Evolutionary conservation across 2,888 invertebrate species (phyloP), one percentile per base, ranked within the genome.

Genomic region (Papilio demoleus): DNA sequence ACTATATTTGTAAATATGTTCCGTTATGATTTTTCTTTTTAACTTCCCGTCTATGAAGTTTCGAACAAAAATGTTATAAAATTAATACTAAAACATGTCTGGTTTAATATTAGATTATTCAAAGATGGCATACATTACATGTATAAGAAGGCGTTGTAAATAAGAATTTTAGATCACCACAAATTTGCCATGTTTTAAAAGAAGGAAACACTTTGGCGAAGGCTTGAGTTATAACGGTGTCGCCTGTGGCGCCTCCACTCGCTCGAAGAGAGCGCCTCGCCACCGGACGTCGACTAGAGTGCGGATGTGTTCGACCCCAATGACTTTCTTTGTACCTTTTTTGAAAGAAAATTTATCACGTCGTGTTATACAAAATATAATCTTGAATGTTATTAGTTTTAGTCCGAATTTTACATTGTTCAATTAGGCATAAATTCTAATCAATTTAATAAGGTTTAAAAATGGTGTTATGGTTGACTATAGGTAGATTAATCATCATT

Each of bases 181-280:
- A 72, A 75, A 77, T 76, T 77, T 74, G 71, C 74, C 70, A 72
- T 74, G 72, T 76, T 76, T 75, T 67, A 68, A 69, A 73, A 72
- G 70, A 68, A 72, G 70, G 73, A 68, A 74, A 73, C 75, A 74
- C 72, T 75, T 73, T 73, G 67, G 70, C 68, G 63, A 72, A 61
- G 70, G 67, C 69, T 69, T 70, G 61, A 62, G 70, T 70, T 68
- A 68, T 64, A 68, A 68, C 65, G 68, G 68, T 58, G 64, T 64
- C 60, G 68, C 65, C 63, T 47, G 59, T 50, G 58, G 63, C 63
- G 40, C 36, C 56, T 38, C 40, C 47, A 68, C 68, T 68, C 31
- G 68, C 9, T 8, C 47, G 40, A 61, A 60, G 24, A 47, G 63
- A 64, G 64, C 50, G 38, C 24, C 47, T 42, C 34, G 24, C 50